Conservation (phyloP, 1,140 invertebrate species). For the Melitaea cinxia region DNA sequence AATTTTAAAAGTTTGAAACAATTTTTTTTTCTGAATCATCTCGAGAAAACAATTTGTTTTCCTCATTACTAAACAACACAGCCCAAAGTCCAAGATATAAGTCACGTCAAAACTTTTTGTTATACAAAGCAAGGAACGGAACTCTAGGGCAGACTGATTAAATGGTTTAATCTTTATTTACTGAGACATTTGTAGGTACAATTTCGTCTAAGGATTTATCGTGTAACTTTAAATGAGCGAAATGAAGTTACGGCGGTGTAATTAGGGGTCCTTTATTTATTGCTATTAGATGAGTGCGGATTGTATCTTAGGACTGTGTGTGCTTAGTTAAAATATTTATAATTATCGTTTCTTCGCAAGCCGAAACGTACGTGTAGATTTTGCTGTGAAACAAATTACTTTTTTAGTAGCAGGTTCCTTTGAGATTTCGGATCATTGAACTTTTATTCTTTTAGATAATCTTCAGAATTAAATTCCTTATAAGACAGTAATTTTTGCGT, state of each 20-base stretch:
- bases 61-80: constrained; percentile 20
- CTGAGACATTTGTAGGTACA: constrained; percentile 63
- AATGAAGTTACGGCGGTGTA: constrained; percentile 44
- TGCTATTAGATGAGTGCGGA: not conserved
- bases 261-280: constrained; percentile 36
- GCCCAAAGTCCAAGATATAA: constrained; percentile 55
- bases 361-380: too few relatives aligned
- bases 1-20: constrained; percentile 25
- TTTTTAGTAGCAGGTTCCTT: too few relatives aligned
- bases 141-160: constrained; percentile 66
- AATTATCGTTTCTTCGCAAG: not conserved
- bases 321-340: constrained; percentile 1
- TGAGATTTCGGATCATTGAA: too few relatives aligned
- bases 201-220: constrained; percentile 73
- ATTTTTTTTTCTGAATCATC: constrained; percentile 35
- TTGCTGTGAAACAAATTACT: too few relatives aligned
- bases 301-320: not conserved
- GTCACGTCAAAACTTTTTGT: constrained; percentile 71
- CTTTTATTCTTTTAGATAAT: too few relatives aligned
- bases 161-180: constrained; percentile 79
- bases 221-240: constrained; percentile 65
- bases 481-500: too few relatives aligned
- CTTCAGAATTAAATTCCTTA: too few relatives aligned
- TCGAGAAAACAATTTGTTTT: constrained; percentile 50
- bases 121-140: constrained; percentile 48